phyloP scores from a whole-genome alignment of 2,113 vertebrate genomes.

The Tamias sibiricus region DNA sequence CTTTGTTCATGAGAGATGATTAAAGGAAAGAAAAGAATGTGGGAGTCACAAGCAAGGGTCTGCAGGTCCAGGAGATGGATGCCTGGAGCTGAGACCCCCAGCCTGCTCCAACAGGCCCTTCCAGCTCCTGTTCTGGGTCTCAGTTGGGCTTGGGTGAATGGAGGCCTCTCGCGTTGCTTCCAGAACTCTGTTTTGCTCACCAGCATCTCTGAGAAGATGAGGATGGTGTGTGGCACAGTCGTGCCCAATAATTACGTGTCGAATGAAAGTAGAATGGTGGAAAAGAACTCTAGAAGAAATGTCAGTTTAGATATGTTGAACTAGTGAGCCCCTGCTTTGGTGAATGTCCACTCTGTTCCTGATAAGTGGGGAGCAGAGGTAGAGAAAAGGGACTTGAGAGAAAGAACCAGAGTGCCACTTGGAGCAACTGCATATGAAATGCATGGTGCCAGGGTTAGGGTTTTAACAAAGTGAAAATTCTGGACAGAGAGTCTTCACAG shows the following conservation, averaged over 20 bases:
- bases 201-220: background rate
- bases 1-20: background rate
- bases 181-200: background rate
- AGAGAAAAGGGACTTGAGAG: background rate
- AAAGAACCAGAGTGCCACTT: background rate
- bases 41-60: background rate
- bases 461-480: constrained; percentile 48
- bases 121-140: background rate
- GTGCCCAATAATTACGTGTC: background rate
- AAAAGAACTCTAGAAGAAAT: background rate
- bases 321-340: background rate
- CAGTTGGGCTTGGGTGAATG: background rate
- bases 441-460: background rate
- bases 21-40: background rate
- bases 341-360: background rate
- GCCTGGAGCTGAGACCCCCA: background rate
- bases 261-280: background rate
- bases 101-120: background rate
- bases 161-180: background rate
- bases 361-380: background rate
- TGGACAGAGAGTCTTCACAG: background rate
- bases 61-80: background rate
- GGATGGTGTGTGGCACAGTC: background rate
- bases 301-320: background rate
- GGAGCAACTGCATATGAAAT: background rate